Base-by-base conservation (phyloP, 2,113 vertebrate genomes). In the Microcebus murinus region DNA sequence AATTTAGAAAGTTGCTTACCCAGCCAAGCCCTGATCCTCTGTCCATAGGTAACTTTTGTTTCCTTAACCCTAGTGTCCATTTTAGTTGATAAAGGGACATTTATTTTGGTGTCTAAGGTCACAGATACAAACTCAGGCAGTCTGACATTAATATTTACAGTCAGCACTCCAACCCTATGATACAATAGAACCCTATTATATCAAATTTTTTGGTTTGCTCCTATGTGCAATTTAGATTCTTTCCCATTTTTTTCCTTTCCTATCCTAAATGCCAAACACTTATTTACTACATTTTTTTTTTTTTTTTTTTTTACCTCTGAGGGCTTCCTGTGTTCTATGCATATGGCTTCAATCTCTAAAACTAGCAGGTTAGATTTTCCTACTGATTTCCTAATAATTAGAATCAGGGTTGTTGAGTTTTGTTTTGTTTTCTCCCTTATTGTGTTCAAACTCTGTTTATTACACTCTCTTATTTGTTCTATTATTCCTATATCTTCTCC, bases 221-320 rank as follows among this genome's bases (percentile, higher is more conserved):
- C 61, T 71, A 23, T 82, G 14, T 96, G 42, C 23, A 12, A 7
- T 95, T 77, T 96, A 65, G 6, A 8, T 79, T 91, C 36, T 81
- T 20, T 61, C 18, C 2, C n/a, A 70, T 81, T 67, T 50, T 55
- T 77, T 23, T 14, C 57, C 20, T 74, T 34, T 88, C 21, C 27
- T 85, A 74, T 68, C 45, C 39, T 55, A 17, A 57, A 31, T 36
- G 39, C 55, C 23, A 82, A 85, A 70, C 27, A 93, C 34, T 14
- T 67, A 50, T 88, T 88, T 31, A 31, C 36, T 95, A n/a, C 10
- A 42, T 93, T 86, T 88, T 34, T 77, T 77, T 93, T 42, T 74
- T 42, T 42, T 42, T 42, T 42, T 42, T 42, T 42, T 42, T 42
- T 42, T 42, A 42, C 18, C 3, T 87, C 13, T 91, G 36, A 77